A percentile compares a stretch with the other conserved stretches of the same genome.
Evolutionary conservation across 2,113 vertebrate species (phyloP).

Genomic region (Pteruthius melanotis): DNA sequence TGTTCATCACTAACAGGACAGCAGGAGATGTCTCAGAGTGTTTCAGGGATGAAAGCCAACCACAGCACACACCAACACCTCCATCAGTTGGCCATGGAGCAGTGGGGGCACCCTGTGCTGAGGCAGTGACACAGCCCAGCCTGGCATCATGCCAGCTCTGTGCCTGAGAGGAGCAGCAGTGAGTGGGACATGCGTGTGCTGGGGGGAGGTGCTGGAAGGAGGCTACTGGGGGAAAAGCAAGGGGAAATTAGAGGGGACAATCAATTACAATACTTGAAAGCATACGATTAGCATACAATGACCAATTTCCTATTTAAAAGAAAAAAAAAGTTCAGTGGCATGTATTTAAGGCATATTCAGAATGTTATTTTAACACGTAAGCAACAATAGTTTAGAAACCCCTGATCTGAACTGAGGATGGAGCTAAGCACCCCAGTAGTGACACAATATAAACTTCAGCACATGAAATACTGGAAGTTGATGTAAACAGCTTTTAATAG

Average conservation of each 20-base stretch:
- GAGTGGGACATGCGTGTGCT: rapidly evolving
- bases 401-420: background rate
- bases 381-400: slow-evolving; percentile 63
- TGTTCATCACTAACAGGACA: background rate
- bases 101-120: background rate
- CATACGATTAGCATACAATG: background rate
- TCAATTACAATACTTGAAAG: background rate
- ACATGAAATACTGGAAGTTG: slow-evolving; percentile 82
- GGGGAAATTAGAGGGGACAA: background rate
- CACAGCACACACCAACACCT: background rate
- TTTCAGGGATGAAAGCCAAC: background rate
- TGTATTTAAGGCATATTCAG: background rate
- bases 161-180: background rate
- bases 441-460: slow-evolving; percentile 77
- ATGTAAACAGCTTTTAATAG: slow-evolving; percentile 91
- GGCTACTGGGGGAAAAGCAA: background rate
- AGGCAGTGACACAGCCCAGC: background rate
- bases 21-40: background rate
- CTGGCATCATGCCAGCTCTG: background rate
- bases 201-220: background rate
- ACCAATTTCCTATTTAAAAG: slow-evolving; percentile 7
- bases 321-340: background rate
- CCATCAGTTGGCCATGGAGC: background rate
- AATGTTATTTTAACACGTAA: background rate
- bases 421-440: slow-evolving; percentile 55